These are phyloP conservation scores for Glossophaga mutica DNA, from an alignment of 2,797 vertebrate genomes.

Conservation along the genomic window DNA sequence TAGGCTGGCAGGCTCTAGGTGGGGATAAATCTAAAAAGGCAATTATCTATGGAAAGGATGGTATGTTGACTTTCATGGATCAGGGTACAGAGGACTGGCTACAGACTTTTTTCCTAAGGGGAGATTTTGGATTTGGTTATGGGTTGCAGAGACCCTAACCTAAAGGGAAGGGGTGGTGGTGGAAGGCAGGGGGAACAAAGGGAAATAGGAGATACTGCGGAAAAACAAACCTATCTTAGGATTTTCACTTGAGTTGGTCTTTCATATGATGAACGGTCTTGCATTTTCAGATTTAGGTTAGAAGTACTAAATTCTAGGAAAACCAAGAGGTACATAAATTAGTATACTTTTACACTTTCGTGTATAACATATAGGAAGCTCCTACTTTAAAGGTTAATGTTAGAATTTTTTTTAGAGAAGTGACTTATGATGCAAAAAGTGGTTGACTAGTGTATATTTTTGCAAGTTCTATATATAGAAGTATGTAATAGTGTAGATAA, in stretches of 20 bases:
- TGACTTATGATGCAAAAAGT: conserved; percentile 1
- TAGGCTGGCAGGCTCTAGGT: background rate
- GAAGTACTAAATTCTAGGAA: background rate
- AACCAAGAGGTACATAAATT: background rate
- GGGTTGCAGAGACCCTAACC: background rate
- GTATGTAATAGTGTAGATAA: background rate
- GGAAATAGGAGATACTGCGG: background rate
- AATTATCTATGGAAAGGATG: background rate
- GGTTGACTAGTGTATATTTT: background rate
- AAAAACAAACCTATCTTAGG: background rate
- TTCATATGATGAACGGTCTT: background rate
- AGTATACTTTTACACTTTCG: conserved; percentile 19
- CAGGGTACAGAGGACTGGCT: background rate
- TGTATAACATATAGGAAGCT: background rate
- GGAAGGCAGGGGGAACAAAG: background rate
- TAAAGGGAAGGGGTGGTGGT: background rate
- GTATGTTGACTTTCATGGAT: background rate
- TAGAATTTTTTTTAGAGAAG: background rate
- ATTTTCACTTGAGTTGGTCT: background rate
- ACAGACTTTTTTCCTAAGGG: background rate
- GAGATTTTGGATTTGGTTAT: background rate
- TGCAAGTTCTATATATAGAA: background rate
- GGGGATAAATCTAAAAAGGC: background rate
- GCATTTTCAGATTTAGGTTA: background rate
- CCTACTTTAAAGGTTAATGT: background rate